Evolutionary conservation across 1,140 invertebrate species (phyloP).

Genomic region (Platyura marginata): DNA sequence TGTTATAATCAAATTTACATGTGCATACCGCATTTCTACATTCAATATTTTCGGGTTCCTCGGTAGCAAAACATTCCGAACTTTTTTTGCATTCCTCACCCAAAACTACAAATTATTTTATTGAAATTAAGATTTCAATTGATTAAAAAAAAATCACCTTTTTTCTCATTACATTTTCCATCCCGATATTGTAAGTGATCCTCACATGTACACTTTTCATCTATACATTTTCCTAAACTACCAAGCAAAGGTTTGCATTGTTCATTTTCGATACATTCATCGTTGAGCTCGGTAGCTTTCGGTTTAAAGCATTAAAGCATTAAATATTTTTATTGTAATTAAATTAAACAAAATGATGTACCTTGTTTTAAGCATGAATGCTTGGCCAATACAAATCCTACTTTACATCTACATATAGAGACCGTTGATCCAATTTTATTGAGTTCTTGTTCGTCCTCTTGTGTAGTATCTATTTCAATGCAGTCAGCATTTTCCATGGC

Average conservation of each 20-base stretch:
- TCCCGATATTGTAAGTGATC: constrained; percentile 16
- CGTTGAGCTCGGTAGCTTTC: constrained; percentile 15
- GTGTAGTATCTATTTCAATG: constrained; percentile 5
- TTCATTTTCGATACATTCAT: constrained; percentile 18
- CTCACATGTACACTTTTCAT: constrained; percentile 17
- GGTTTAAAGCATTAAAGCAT: neutral
- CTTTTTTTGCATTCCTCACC: constrained; percentile 22
- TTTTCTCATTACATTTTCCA: constrained; percentile 14
- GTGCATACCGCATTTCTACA: constrained; percentile 31
- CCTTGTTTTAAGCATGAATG: constrained; percentile 25
- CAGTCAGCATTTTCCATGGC: constrained; percentile 22
- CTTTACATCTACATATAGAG: constrained; percentile 25
- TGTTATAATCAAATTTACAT: constrained; percentile 26
- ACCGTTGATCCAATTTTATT: no score
- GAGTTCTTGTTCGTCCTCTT: constrained; percentile 6
- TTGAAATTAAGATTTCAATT: constrained; percentile 8
- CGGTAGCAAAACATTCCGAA: constrained; percentile 25
- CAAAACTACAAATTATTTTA: no score
- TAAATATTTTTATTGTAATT: neutral
- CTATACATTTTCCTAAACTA: constrained; percentile 11
- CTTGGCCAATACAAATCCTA: constrained; percentile 20
- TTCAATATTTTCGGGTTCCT: constrained; percentile 22
- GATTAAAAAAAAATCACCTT: constrained; percentile 7
- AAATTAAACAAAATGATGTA: constrained; percentile 4
- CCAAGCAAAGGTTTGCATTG: constrained; percentile 19